Conservation (phyloP, 92 coral and sea anemone species). For the Galaxea fascicularis region DNA sequence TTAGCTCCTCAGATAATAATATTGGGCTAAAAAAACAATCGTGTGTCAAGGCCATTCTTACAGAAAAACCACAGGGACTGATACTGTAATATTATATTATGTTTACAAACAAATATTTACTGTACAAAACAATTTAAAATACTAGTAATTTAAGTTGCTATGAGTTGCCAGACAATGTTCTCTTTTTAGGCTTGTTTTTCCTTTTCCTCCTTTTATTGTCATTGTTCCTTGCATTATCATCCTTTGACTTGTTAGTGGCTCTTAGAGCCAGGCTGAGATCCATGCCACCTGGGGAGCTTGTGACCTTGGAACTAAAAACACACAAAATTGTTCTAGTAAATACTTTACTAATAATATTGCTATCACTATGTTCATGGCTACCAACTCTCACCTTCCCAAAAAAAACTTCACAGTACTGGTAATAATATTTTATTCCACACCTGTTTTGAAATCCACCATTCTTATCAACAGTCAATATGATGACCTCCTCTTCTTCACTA, state of each 20-base stretch:
- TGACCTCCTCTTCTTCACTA: conserved; percentile 85
- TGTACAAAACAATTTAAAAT: conserved; percentile 20
- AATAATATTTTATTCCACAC: too few species aligned
- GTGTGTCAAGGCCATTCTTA: too few species aligned
- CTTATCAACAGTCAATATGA: conserved; percentile 61
- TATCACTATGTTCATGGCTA: not conserved
- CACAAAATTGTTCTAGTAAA: too few species aligned
- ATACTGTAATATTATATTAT: not conserved
- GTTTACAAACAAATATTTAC: not conserved
- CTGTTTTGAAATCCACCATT: conserved; percentile 61
- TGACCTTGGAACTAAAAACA: conserved; percentile 22
- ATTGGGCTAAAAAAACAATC: too few species aligned
- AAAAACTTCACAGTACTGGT: too few species aligned
- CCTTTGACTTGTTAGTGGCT: not conserved
- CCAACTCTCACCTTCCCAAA: not conserved
- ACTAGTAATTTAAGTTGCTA: not conserved
- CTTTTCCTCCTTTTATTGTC: conserved; percentile 22
- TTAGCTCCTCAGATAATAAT: too few species aligned
- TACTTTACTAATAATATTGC: too few species aligned
- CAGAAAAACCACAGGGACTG: not conserved
- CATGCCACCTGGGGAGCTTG: conserved; percentile 1
- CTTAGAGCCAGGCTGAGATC: conserved; percentile 34
- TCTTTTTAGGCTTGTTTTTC: conserved; percentile 25
- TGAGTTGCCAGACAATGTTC: not conserved
- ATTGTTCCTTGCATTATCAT: not conserved